A percentile compares a stretch with the other conserved stretches of the same genome.
Conservation (phyloP, 2,888 invertebrate species). For the Tolmerus cingulatus region DNA sequence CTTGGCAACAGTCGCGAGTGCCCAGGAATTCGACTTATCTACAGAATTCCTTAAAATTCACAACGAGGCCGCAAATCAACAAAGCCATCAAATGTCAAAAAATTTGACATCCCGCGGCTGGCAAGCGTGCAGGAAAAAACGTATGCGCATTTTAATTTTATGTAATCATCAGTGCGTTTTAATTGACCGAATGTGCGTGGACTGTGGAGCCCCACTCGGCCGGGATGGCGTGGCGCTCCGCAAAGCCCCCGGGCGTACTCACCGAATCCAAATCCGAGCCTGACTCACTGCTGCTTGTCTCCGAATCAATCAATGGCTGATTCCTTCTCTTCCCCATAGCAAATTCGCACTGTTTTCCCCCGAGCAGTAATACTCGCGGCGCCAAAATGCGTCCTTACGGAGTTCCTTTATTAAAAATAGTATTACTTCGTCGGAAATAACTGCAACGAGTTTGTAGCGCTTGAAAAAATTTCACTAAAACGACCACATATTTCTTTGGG, state of each 20-base stretch:
- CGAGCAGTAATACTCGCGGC: neutral
- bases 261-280: conserved; percentile 86
- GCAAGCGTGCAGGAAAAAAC: neutral
- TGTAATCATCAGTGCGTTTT: neutral
- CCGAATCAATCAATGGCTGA: conserved; percentile 82
- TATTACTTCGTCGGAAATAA: neutral
- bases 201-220: neutral
- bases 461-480: neutral
- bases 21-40: neutral
- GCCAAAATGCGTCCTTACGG: neutral
- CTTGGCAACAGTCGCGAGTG: neutral
- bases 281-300: conserved; percentile 78
- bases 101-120: neutral
- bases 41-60: neutral
- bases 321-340: conserved; percentile 86
- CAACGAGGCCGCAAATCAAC: neutral
- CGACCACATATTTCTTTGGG: conserved; percentile 22
- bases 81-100: conserved; percentile 36
- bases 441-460: neutral
- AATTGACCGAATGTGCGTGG: neutral
- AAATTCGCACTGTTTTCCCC: neutral
- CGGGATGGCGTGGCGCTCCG: neutral
- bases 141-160: conserved; percentile 27
- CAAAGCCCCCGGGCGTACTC: conserved; percentile 60
- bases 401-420: neutral